Evolutionary conservation across 2,797 vertebrate genomes (phyloP).

Genomic region (Telmatherina bonti): DNA sequence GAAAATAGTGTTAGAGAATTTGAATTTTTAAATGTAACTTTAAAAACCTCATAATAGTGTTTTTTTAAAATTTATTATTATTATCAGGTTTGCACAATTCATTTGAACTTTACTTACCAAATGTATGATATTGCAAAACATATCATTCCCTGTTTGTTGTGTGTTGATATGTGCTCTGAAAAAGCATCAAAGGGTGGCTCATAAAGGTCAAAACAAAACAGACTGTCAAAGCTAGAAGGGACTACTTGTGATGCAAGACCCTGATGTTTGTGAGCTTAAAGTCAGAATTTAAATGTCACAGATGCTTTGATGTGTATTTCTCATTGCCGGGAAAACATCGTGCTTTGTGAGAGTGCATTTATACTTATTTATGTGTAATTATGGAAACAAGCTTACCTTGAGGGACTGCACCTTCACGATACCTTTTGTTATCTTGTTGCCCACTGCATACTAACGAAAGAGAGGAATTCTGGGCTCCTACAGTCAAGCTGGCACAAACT

Average conservation of each 20-base stretch:
- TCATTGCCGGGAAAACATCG: conserved; percentile 17
- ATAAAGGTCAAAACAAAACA: conserved; percentile 29
- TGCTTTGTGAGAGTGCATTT: neutral
- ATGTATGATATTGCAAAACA: neutral
- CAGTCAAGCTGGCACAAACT: neutral
- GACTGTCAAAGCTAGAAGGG: conserved; percentile 7
- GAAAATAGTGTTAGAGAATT: neutral
- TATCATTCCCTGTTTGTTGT: neutral
- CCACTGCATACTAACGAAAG: neutral
- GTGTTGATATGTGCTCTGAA: conserved; percentile 6
- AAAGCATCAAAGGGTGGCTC: conserved; percentile 1
- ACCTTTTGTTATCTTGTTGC: neutral
- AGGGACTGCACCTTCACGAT: neutral
- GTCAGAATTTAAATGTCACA: conserved; percentile 54
- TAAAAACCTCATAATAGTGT: neutral
- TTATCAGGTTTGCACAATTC: neutral
- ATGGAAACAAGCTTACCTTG: conserved; percentile 21
- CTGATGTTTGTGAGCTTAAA: conserved; percentile 15
- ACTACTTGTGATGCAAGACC: conserved; percentile 12
- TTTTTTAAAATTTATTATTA: too few relatives aligned
- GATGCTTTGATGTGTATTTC: conserved; percentile 41
- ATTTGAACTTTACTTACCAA: neutral
- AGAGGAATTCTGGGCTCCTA: neutral
- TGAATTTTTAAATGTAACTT: neutral
- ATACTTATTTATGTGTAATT: conserved; percentile 6